These are phyloP conservation scores for Pampusana beccarii DNA, from an alignment of 2,113 vertebrate genomes.

Conservation along the genomic window DNA sequence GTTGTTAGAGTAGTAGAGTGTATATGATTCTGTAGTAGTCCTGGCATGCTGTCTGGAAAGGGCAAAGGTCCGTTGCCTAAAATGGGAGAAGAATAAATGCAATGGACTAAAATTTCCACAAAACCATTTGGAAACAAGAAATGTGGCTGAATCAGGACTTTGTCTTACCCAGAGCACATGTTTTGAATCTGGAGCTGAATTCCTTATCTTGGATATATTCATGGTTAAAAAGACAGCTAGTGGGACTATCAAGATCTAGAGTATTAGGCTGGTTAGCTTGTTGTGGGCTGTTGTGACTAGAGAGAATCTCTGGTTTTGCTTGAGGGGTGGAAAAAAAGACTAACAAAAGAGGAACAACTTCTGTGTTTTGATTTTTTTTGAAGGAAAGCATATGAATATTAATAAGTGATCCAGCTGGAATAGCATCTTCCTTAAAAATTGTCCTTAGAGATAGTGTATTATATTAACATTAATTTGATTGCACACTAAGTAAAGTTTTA, in stretches of 20 bases:
- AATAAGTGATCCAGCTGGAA: slow-evolving; percentile 2
- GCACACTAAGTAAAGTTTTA: neutral
- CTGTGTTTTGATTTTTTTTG: neutral
- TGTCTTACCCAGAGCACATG: neutral
- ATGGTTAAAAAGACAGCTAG: neutral
- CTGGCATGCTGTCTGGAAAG: neutral
- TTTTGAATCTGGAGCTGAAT: neutral
- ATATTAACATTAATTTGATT: neutral
- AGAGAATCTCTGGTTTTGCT: neutral
- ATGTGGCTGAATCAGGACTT: neutral
- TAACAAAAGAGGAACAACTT: neutral
- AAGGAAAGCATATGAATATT: slow-evolving; percentile 29
- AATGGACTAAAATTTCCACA: neutral
- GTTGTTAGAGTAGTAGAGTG: neutral
- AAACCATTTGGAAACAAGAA: neutral
- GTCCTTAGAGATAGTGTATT: neutral
- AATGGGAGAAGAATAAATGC: neutral
- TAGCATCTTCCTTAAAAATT: slow-evolving; percentile 4
- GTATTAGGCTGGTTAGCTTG: neutral
- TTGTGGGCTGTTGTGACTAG: neutral
- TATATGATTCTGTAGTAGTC: neutral
- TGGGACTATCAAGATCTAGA: neutral
- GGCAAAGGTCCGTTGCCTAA: neutral
- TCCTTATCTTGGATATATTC: neutral
- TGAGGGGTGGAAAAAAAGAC: neutral